These are phyloP conservation scores for Corythornis cristatus DNA, from an alignment of 2,113 vertebrate genomes.

Conservation along the genomic window DNA sequence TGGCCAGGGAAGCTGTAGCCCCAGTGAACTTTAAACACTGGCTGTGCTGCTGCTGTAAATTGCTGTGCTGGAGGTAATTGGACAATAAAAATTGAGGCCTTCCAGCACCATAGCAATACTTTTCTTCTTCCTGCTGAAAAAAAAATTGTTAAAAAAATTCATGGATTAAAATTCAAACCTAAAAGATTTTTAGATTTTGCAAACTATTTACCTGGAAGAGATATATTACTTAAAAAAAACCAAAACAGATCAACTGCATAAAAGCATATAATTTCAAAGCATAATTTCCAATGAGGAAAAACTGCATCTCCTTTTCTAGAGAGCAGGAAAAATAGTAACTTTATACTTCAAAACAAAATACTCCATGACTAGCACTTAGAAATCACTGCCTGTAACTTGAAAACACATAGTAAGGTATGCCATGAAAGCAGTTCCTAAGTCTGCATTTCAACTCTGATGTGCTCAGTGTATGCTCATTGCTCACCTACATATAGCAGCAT, in stretches of 20 bases:
- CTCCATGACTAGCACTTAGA: not conserved
- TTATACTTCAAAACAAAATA: not conserved
- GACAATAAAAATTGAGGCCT: constrained; percentile 28
- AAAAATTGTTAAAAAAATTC: constrained; percentile 10
- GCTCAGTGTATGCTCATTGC: not conserved
- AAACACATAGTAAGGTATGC: not conserved
- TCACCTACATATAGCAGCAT: not conserved
- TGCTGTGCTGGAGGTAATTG: not conserved
- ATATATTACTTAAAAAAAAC: not conserved
- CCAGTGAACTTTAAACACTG: constrained; percentile 32
- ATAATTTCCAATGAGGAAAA: not conserved
- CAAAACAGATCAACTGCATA: not conserved
- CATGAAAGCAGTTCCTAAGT: not conserved
- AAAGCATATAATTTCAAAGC: not conserved
- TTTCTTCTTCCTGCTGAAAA: not conserved
- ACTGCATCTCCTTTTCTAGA: not conserved
- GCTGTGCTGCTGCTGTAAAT: not conserved
- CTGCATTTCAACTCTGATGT: not conserved
- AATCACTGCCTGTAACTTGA: not conserved
- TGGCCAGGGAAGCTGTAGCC: not conserved
- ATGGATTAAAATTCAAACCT: not conserved
- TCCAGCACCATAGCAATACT: not conserved
- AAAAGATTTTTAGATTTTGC: not conserved
- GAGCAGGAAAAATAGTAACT: not conserved
- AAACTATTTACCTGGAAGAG: not conserved